Conservation (phyloP, 2,797 vertebrate species). For the Hybognathus amarus region DNA sequence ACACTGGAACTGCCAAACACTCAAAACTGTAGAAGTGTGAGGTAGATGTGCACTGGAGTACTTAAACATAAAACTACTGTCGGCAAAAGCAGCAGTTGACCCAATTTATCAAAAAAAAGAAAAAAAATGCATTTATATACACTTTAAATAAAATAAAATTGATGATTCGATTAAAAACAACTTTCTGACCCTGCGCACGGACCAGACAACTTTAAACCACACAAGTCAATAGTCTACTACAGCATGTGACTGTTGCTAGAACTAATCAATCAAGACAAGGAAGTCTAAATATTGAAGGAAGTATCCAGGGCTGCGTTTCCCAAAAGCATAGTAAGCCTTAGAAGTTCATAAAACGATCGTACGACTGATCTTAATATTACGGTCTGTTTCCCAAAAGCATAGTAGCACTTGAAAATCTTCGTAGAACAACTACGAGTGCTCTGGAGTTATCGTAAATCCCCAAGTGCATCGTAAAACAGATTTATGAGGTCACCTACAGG, state of each 20-base stretch:
- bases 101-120: background rate
- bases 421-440: too few relatives aligned
- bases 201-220: background rate
- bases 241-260: conserved; percentile 5
- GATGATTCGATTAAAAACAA: background rate
- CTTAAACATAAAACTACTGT: conserved; percentile 5
- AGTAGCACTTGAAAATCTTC: too few relatives aligned
- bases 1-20: conserved; percentile 75
- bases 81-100: background rate
- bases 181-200: background rate
- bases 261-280: background rate
- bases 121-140: background rate
- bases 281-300: conserved; percentile 1
- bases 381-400: too few relatives aligned
- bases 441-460: too few relatives aligned
- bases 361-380: too few relatives aligned
- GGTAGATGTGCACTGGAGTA: background rate
- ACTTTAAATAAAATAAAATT: background rate
- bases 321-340: too few relatives aligned
- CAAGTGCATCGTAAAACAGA: too few relatives aligned
- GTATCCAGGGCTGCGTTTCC: background rate
- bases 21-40: conserved; percentile 59
- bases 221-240: background rate
- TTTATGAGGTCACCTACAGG: too few relatives aligned
- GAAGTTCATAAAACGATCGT: too few relatives aligned